A percentile compares a stretch with the other conserved stretches of the same genome.
Conservation (phyloP, 2,888 invertebrate genomes). For the Callyntrura guangdongensis region DNA sequence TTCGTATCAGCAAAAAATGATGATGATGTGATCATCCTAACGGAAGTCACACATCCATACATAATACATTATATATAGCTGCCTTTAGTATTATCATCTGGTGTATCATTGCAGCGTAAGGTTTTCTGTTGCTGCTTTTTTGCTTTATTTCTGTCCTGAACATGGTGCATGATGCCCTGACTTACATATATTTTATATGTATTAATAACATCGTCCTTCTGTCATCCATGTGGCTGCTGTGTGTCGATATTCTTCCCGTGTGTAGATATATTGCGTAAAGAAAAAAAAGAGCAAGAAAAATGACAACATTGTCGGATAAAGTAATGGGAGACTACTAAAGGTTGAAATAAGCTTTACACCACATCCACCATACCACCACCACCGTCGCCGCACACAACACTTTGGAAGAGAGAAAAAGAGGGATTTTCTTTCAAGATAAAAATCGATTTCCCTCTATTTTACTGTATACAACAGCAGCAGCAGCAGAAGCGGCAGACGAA, state of each 20-base stretch:
- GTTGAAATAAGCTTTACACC: conserved; percentile 74
- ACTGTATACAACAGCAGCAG: conserved; percentile 7
- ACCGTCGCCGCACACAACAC: not conserved
- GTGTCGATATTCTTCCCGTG: not conserved
- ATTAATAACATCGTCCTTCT: conserved; percentile 31
- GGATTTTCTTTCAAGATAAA: conserved; percentile 79
- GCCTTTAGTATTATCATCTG: not conserved
- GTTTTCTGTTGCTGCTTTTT: not conserved
- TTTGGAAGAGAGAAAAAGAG: conserved; percentile 65
- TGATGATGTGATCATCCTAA: conserved; percentile 78
- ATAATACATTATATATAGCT: conserved; percentile 59
- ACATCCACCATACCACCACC: conserved; percentile 12
- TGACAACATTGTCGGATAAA: conserved; percentile 72
- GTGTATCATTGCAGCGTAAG: conserved; percentile 34
- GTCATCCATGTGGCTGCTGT: conserved; percentile 31
- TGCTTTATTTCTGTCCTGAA: not conserved
- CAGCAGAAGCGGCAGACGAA: not conserved
- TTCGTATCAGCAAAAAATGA: conserved; percentile 77
- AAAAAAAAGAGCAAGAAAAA: conserved; percentile 70
- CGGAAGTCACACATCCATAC: conserved; percentile 78
- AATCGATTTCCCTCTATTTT: conserved; percentile 70
- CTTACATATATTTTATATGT: not conserved
- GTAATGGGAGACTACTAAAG: conserved; percentile 73
- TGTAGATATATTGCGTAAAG: conserved; percentile 53
- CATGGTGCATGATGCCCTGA: no score